Base-by-base conservation (phyloP, 2,888 invertebrate species). In the Chymomyza procnemis region DNA sequence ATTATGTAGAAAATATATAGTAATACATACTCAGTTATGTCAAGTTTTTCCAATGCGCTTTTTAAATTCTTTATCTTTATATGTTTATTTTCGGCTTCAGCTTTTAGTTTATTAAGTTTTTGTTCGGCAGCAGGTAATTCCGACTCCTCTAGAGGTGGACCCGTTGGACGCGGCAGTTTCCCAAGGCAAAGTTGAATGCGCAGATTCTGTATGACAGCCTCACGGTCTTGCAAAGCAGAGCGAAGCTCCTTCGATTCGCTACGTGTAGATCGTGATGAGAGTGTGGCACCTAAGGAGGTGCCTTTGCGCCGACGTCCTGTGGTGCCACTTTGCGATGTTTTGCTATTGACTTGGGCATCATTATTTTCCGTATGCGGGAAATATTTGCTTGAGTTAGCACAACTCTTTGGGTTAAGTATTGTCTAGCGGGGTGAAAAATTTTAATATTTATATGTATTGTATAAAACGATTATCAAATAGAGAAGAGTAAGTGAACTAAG, bases 11-110 rank as follows among this genome's bases (percentile, higher is more conserved):
- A 60, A 52, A 4, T 52, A 1, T 9, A 4, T 52, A 1, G 6
- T 18, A 5, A 3, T 61, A 92, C 95, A 94, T 91, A 97, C 97
- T 97, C 97, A 30, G 96, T 96, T 56, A 96, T 96, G 88, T 97
- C 96, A 12, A 97, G 93, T 80, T 95, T 94, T 80, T 97, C 96
- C 21, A 97, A 92, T 0, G 96, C 94, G 74, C 95, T 92, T 88
- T 96, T 94, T 41, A 97, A 92, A 85, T 96, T 96, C 88, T 95
- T 95, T 84, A 97, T 96, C 72, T 95, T 94, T 75, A 94, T 92
- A 78, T 94, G 93, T 86, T 96, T 95, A 75, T 95, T 93, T 74
- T 97, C 96, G 66, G 96, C 93, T 87, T 97, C 97, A 1, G 92
- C 92, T 70, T 93, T 92, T 5, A 93, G 89, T 69, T 93, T 92